These are phyloP conservation scores for Coleophora flavipennella DNA, from an alignment of 2,888 invertebrate species.

Conservation along the genomic window DNA sequence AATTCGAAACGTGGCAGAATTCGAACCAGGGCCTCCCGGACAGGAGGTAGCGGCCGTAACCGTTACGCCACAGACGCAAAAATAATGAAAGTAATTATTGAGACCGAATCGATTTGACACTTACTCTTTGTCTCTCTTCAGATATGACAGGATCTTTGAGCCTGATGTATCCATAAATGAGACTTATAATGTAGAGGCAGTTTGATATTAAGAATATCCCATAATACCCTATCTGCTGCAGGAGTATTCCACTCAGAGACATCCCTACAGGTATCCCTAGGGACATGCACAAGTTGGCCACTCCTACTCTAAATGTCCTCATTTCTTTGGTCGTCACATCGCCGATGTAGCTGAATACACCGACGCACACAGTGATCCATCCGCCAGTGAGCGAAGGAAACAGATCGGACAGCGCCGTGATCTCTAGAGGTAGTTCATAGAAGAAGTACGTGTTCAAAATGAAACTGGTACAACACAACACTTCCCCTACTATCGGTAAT, in stretches of 20 bases:
- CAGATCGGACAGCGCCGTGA: constrained; percentile 68
- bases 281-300: constrained; percentile 75
- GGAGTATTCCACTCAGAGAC: constrained; percentile 68
- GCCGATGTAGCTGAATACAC: constrained; percentile 76
- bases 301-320: constrained; percentile 75
- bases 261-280: constrained; percentile 75
- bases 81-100: no score
- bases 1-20: no score
- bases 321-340: constrained; percentile 73
- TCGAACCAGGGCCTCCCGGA: no score
- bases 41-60: no score
- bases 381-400: constrained; percentile 72
- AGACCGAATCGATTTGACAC: constrained; percentile 20
- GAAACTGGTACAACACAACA: constrained; percentile 82
- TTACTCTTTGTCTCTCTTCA: constrained; percentile 52
- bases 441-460: constrained; percentile 86
- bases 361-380: constrained; percentile 74
- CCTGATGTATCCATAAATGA: constrained; percentile 63
- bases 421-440: constrained; percentile 71
- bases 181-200: constrained; percentile 64
- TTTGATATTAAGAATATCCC: constrained; percentile 66
- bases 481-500: constrained; percentile 85
- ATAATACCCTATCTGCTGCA: constrained; percentile 64
- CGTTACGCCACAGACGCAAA: no score
- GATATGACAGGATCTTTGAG: constrained; percentile 59